A percentile compares a stretch with the other conserved stretches of the same genome.
These are phyloP conservation scores for Himalopsyche japonica DNA, from an alignment of 2,888 invertebrate genomes.

Conservation along the genomic window DNA sequence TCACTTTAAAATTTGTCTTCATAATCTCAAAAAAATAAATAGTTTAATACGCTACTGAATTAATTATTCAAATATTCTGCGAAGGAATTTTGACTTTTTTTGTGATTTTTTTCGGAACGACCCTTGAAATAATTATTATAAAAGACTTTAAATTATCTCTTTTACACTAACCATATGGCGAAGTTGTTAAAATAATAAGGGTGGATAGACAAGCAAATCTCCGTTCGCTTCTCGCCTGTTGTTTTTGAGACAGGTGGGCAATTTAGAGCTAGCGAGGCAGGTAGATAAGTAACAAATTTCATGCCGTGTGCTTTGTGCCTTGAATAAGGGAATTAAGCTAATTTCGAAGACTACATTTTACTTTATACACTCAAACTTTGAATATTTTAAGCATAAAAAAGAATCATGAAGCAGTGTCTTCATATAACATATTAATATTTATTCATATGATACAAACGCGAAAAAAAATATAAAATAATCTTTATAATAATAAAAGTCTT, in stretches of 20 bases:
- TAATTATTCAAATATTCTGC: too few relatives aligned
- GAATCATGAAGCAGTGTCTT: too few relatives aligned
- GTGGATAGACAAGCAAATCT: not conserved
- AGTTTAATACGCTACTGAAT: too few relatives aligned
- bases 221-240: not conserved
- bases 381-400: too few relatives aligned
- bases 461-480: too few relatives aligned
- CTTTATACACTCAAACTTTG: not conserved
- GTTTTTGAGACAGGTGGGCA: not conserved
- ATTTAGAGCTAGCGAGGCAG: not conserved
- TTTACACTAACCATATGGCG: not conserved
- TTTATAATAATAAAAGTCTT: too few relatives aligned
- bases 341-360: not conserved
- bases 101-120: too few relatives aligned
- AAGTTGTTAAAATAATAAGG: not conserved
- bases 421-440: too few relatives aligned
- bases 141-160: not conserved
- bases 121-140: not conserved
- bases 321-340: not conserved
- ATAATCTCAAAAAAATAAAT: too few relatives aligned
- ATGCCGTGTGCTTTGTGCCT: not conserved
- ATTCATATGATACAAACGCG: too few relatives aligned
- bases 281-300: not conserved
- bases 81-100: too few relatives aligned
- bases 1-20: too few relatives aligned